phyloP scores from a whole-genome alignment of 2,797 vertebrate species.

The Microctenopoma stevenorrisi region DNA sequence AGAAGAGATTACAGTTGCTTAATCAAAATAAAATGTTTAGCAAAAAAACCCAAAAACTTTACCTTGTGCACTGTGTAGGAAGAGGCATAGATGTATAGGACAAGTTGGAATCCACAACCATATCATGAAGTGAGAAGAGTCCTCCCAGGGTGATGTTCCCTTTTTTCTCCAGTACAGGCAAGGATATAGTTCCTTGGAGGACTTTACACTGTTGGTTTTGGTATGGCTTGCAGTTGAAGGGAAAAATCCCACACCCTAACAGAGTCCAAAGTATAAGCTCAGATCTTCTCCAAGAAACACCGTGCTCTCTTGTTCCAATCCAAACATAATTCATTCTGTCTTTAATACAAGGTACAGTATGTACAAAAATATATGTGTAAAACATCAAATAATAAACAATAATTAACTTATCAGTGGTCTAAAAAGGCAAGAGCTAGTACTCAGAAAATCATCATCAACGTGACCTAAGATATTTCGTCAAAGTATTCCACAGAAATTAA shows the following conservation, averaged over 20 bases:
- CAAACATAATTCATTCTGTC: conserved; percentile 31
- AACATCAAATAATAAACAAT: background rate
- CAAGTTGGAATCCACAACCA: conserved; percentile 69
- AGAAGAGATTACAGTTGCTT: background rate
- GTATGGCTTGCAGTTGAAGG: conserved; percentile 44
- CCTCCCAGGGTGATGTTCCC: conserved; percentile 83
- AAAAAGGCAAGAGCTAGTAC: background rate
- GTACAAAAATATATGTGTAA: background rate
- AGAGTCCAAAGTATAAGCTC: conserved; percentile 41
- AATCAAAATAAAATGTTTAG: background rate
- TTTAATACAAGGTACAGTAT: background rate
- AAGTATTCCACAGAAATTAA: background rate
- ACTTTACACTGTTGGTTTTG: conserved; percentile 62
- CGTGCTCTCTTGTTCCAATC: background rate
- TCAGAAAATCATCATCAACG: background rate
- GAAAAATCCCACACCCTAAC: conserved; percentile 45
- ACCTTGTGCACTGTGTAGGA: conserved; percentile 79
- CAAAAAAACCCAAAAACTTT: conserved; percentile 21
- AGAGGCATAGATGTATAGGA: conserved; percentile 74
- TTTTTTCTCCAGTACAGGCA: conserved; percentile 74
- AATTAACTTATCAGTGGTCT: background rate
- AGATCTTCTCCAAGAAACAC: background rate
- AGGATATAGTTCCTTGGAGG: conserved; percentile 57
- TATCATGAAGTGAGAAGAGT: conserved; percentile 86
- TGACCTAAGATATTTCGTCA: background rate